Evolutionary conservation across 2,888 invertebrate genomes (phyloP), one percentile per base, ranked within the genome.

Genomic region (Epirrhoe tristata): DNA sequence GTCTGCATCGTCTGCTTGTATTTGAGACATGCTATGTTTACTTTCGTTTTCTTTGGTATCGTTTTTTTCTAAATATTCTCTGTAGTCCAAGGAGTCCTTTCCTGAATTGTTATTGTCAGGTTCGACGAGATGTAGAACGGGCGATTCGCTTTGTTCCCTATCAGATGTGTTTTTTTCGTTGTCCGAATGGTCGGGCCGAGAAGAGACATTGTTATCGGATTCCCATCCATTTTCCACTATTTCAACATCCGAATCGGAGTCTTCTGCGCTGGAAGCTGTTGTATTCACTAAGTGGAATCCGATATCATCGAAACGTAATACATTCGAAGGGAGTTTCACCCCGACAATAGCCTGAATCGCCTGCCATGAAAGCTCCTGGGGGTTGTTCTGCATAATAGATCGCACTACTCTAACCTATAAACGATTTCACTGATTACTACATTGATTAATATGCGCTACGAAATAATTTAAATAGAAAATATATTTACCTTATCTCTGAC

Each of bases 321-420:
- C 93, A 79, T 93, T 93, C 70, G 93, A 82, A 78, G 93, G 93
- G 79, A 94, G 91, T 87, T 94, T 93, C 85, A 94, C 94, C 88
- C 94, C 94, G 81, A 94, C 93, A 77, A 94, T 94, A 89, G 92
- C 88, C 86, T 94, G 93, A 84, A 94, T 94, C 86, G 93, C 94
- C 88, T 94, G 93, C 94, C 94, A 94, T 91, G 94, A 94, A 90
- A 94, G 94, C 92, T 94, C 92, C 89, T 93, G 94, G 91, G 93
- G 93, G 93, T 93, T 93, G 92, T 91, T 93, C 93, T 94, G 94
- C 94, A 94, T 93, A 92, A 91, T 93, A 92, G 87, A 90, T 91
- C 89, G 93, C 86, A 91, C 93, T 92, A 94, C 85, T 92, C 86
- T 94, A 94, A 94, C 93, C 93, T 94, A 93, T 86, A 94, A 93